phyloP scores from a whole-genome alignment of 2,797 vertebrate species.

The Hydrophis major region DNA sequence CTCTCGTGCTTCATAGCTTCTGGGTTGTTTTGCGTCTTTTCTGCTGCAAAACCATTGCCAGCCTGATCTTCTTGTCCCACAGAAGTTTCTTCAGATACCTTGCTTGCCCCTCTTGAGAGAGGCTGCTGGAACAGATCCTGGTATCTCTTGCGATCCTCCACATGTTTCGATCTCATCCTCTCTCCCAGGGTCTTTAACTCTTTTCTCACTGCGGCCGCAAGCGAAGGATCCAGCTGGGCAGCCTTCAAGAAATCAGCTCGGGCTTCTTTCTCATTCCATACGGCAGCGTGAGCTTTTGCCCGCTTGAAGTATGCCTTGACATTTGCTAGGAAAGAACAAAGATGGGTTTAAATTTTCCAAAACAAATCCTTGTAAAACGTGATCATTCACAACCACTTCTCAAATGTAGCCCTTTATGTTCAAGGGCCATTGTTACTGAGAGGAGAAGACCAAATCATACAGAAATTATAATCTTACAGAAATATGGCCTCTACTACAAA shows the following conservation, averaged over 20 bases:
- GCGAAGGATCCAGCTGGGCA: conserved; percentile 64
- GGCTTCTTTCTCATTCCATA: conserved; percentile 73
- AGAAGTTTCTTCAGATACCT: background rate
- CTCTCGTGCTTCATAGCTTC: background rate
- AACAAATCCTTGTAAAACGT: background rate
- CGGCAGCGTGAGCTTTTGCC: conserved; percentile 71
- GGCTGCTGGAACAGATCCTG: conserved; percentile 74
- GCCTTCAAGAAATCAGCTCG: conserved; percentile 67
- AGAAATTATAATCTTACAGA: background rate
- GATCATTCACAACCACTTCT: background rate
- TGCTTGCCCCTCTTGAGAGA: background rate
- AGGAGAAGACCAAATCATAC: background rate
- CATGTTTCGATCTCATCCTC: conserved; percentile 80
- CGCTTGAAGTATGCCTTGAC: conserved; percentile 77
- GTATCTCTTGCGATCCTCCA: conserved; percentile 82
- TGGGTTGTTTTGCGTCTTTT: background rate
- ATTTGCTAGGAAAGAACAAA: conserved; percentile 51
- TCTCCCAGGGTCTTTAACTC: conserved; percentile 72
- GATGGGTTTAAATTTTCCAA: too few relatives aligned
- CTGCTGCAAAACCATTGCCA: background rate
- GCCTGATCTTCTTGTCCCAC: background rate
- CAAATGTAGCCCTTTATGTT: background rate
- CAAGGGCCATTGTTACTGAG: background rate
- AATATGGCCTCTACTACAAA: too few relatives aligned
- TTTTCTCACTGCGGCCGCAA: conserved; percentile 63